Conservation (phyloP, 1,140 invertebrate genomes). For the Himalopsyche phryganea region DNA sequence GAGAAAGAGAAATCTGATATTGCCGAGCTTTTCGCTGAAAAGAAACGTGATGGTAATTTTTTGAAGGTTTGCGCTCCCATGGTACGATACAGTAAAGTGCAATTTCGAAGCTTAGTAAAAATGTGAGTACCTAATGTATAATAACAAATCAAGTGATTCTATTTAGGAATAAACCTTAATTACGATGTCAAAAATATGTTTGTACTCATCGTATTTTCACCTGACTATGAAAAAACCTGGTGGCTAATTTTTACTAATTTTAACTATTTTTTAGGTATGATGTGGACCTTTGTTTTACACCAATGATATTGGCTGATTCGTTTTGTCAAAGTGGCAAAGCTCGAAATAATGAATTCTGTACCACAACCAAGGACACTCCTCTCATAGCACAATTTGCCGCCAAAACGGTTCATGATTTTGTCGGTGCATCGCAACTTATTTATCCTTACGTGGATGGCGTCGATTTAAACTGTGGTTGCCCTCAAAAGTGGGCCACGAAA, state of each 20-base stretch:
- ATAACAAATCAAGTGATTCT: no score
- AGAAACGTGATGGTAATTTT: conserved; percentile 53
- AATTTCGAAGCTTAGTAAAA: conserved; percentile 78
- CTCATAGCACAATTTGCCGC: conserved; percentile 94
- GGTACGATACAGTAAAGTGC: conserved; percentile 92
- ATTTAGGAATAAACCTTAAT: no score
- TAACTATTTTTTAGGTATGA: conserved; percentile 63
- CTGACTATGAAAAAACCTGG: no score
- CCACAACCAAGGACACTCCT: conserved; percentile 73
- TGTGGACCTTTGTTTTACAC: conserved; percentile 89
- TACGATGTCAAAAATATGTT: no score
- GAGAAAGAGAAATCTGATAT: conserved; percentile 51
- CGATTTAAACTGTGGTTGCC: conserved; percentile 96
- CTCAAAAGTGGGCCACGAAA: conserved; percentile 90
- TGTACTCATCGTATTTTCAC: no score
- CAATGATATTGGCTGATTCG: conserved; percentile 94
- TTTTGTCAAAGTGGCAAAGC: conserved; percentile 88
- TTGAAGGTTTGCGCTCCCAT: conserved; percentile 89
- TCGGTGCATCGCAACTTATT: conserved; percentile 78
- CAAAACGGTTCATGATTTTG: conserved; percentile 78
- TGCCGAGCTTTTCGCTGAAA: conserved; percentile 58
- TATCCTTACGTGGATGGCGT: conserved; percentile 85
- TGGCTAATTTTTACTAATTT: no score
- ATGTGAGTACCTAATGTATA: conserved; percentile 42
- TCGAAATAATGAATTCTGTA: conserved; percentile 84